A percentile compares a stretch with the other conserved stretches of the same genome.
Evolutionary conservation across 2,888 invertebrate species (phyloP).

Genomic region (Dione vanillae): DNA sequence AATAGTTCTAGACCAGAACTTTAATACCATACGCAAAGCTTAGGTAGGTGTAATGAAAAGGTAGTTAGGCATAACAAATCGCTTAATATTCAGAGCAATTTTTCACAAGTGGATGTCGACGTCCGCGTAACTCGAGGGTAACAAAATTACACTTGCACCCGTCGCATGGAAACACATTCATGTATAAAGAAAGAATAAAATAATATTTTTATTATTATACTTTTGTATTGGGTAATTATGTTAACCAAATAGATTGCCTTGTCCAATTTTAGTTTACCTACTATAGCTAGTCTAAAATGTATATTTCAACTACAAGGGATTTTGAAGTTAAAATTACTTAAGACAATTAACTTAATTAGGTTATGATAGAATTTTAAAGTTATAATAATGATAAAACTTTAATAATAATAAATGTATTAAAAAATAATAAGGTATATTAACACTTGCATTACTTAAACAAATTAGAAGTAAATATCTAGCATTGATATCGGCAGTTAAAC

Average conservation of each 20-base stretch:
- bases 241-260: constrained; percentile 1
- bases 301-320: too few relatives aligned
- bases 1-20: constrained; percentile 2
- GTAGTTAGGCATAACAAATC: constrained; percentile 48
- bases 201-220: constrained; percentile 12
- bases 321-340: too few relatives aligned
- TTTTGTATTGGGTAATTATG: too few relatives aligned
- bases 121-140: constrained; percentile 47
- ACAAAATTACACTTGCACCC: constrained; percentile 50
- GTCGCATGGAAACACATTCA: constrained; percentile 41
- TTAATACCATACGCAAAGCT: constrained; percentile 12
- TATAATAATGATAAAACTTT: too few relatives aligned
- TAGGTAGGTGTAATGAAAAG: constrained; percentile 35
- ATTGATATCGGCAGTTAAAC: too few relatives aligned
- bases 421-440: too few relatives aligned
- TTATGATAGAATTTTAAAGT: too few relatives aligned
- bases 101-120: constrained; percentile 50
- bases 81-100: constrained; percentile 52
- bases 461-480: too few relatives aligned
- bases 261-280: background rate
- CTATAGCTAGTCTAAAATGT: too few relatives aligned
- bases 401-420: too few relatives aligned
- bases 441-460: too few relatives aligned
- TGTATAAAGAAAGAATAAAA: constrained; percentile 30
- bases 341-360: too few relatives aligned